Base-by-base conservation (phyloP, 1,140 invertebrate genomes). In the Zaprionus lachaisei region DNA sequence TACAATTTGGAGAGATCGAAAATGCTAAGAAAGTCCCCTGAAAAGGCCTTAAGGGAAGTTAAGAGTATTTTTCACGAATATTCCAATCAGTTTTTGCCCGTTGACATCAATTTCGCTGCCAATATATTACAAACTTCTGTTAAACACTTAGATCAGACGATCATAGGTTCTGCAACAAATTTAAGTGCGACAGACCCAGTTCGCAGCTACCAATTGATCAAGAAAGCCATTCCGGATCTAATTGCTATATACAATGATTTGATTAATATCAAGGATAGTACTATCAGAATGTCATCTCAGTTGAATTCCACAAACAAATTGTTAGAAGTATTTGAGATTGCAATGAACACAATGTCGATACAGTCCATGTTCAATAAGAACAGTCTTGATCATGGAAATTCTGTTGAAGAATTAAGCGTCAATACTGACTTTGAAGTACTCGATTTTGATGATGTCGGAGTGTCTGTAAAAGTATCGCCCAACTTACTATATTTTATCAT, bases 301-400 rank as follows among this genome's bases (percentile, higher is more conserved):
- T 82, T 94, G 28, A 94, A 94, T 74, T 94, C 94, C 12, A 94
- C 94, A 4, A 94, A 94, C 80, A 92, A 94, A 24, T 92, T 94
- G 37, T 79, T 94, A 28, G 94, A 94, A 79, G 93, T 94, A 2
- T 86, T 94, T 38, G 94, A 93, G 80, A 86, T 84, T 57, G 92
- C 94, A 14, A 66, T 91, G 17, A 86, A 92, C 63, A 41, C 57
- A n/a, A 20, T 83, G 7, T 79, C 85, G 34, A 61, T 64, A 15
- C 58, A 73, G n/a, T 37, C 57, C 12, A 15, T 57, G 26, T 22
- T 61, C 15, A 26, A 60, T 41, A 15, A 61, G 4, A 71, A 24
- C 11, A 49, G 0, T 41, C 12, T 11, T 12, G 49, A 9, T 20
- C 7, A 17, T n/a, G 20, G 3, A 11, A 37, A 22, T n/a, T 47